phyloP scores from a whole-genome alignment of 2,113 vertebrate species.

The Aspidoscelis tigris region DNA sequence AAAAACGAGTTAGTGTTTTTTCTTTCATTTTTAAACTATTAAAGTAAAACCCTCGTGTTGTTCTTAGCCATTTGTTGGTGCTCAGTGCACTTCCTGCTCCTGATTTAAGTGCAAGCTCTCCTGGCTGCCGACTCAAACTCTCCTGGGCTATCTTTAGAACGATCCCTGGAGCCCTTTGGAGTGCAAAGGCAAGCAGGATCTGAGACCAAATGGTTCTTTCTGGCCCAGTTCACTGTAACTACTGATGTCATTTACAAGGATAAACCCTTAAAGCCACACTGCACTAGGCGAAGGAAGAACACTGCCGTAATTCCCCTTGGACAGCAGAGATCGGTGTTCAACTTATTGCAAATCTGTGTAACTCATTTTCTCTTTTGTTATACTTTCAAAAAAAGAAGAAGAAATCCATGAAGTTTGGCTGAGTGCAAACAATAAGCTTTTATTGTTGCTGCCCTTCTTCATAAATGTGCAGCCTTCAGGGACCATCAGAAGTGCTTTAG shows the following conservation, averaged over 20 bases:
- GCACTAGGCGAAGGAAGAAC: constrained; percentile 69
- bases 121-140: constrained; percentile 54
- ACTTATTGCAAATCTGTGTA: constrained; percentile 82
- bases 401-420: constrained; percentile 79
- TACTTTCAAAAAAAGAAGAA: constrained; percentile 72
- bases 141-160: constrained; percentile 67
- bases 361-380: constrained; percentile 81
- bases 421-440: constrained; percentile 84
- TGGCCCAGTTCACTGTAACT: constrained; percentile 77
- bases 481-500: constrained; percentile 76
- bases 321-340: constrained; percentile 69
- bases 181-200: constrained; percentile 75
- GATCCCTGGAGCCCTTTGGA: constrained; percentile 70
- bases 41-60: constrained; percentile 74
- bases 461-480: constrained; percentile 77
- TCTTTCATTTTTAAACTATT: constrained; percentile 14
- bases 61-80: constrained; percentile 79
- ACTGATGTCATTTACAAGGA: constrained; percentile 75
- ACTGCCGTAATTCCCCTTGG: constrained; percentile 67
- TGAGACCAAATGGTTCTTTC: constrained; percentile 59
- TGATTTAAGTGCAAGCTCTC: constrained; percentile 38
- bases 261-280: constrained; percentile 74
- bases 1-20: too few species aligned
- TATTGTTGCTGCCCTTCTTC: constrained; percentile 78
- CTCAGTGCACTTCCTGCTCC: neutral